Percentiles rank a stretch among this genome's conserved stretches.
Evolutionary conservation across 2,113 vertebrate species (phyloP).

Genomic region (Oryzias curvinotus): DNA sequence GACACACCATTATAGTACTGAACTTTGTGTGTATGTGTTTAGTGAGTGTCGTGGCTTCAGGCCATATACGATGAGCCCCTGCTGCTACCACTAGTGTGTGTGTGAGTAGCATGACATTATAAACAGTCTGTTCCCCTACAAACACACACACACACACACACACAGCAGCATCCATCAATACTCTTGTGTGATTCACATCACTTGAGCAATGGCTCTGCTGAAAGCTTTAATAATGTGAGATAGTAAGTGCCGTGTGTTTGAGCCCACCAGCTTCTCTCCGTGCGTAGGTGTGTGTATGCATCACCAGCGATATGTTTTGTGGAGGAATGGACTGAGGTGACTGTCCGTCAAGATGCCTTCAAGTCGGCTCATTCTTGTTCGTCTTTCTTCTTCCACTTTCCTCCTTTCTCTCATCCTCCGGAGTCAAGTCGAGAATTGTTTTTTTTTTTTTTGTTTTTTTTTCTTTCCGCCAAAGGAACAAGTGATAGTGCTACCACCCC

Average conservation of each 20-base stretch:
- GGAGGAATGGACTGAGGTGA: constrained; percentile 26
- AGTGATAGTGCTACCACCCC: constrained; percentile 67
- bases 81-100: constrained; percentile 8
- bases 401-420: constrained; percentile 60
- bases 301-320: constrained; percentile 7
- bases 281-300: constrained; percentile 30
- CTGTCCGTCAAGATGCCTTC: constrained; percentile 32
- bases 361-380: constrained; percentile 39
- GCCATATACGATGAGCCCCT: constrained; percentile 4
- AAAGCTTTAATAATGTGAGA: constrained; percentile 74
- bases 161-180: constrained; percentile 11
- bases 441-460: no score
- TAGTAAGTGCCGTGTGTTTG: constrained; percentile 61
- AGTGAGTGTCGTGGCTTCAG: constrained; percentile 18
- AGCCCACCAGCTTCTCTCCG: constrained; percentile 27
- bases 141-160: constrained; percentile 2
- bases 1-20: constrained; percentile 39
- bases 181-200: constrained; percentile 53
- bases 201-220: constrained; percentile 42
- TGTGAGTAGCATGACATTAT: constrained; percentile 26
- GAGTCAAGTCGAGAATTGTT: constrained; percentile 64
- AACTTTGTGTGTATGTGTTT: constrained; percentile 26
- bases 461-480: constrained; percentile 69
- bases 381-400: constrained; percentile 22
- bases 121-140: constrained; percentile 9